Evolutionary conservation across 2,113 vertebrate species (phyloP).

Genomic region (Chiloscyllium plagiosum): DNA sequence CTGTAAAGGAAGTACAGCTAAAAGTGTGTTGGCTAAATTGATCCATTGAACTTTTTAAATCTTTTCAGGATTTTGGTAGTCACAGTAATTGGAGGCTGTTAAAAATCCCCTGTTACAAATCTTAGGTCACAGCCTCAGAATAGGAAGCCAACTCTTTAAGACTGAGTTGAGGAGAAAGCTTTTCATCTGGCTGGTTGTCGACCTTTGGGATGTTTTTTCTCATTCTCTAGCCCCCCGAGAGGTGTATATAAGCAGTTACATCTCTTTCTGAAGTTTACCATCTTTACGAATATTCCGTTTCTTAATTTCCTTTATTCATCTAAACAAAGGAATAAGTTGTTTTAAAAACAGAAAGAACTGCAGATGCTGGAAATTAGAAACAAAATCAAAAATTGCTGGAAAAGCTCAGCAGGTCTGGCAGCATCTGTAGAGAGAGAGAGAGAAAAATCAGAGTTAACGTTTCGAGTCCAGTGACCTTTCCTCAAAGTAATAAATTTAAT

Average conservation of each 20-base stretch:
- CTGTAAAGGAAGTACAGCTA: not conserved
- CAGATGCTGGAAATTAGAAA: too few relatives aligned
- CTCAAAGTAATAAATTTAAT: not conserved
- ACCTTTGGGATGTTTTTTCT: too few relatives aligned
- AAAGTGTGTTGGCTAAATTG: not conserved
- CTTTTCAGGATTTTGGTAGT: not conserved
- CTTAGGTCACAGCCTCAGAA: not conserved
- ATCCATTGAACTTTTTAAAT: too few relatives aligned
- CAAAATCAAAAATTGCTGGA: too few relatives aligned
- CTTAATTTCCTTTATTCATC: not conserved
- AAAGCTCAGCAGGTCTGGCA: too few relatives aligned
- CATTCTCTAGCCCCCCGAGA: too few relatives aligned
- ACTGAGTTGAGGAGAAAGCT: too few relatives aligned
- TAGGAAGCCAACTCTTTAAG: not conserved
- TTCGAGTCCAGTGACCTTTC: too few relatives aligned
- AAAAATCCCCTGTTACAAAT: not conserved
- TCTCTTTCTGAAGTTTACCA: not conserved
- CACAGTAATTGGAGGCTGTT: not conserved
- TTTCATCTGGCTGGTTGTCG: not conserved
- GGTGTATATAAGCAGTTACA: not conserved
- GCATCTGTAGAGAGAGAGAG: too few relatives aligned
- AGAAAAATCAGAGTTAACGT: too few relatives aligned
- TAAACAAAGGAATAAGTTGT: not conserved
- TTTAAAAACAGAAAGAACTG: not conserved
- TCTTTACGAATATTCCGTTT: not conserved